Evolutionary conservation across 2,888 invertebrate genomes (phyloP).

Genomic region (Scaptomyza flava): DNA sequence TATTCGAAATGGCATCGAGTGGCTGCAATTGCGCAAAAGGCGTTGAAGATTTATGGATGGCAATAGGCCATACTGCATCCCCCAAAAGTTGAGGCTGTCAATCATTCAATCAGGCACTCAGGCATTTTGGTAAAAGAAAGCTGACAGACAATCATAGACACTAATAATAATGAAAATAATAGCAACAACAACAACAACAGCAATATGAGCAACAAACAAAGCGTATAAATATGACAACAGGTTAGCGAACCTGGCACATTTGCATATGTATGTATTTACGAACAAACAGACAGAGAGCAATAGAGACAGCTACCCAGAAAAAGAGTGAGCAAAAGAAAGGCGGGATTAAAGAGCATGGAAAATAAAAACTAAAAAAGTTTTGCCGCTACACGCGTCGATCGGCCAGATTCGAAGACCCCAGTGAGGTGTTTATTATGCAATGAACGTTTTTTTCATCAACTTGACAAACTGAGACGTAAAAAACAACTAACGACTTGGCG

Average conservation of each 20-base stretch:
- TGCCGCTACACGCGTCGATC: constrained; percentile 65
- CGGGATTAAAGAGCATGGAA: constrained; percentile 24
- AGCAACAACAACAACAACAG: constrained; percentile 16
- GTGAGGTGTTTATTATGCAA: constrained; percentile 83
- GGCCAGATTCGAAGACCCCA: constrained; percentile 39
- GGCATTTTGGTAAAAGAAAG: constrained; percentile 67
- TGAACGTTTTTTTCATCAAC: constrained; percentile 78
- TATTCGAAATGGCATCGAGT: constrained; percentile 27
- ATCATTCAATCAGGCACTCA: constrained; percentile 51
- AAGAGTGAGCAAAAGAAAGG: constrained; percentile 14
- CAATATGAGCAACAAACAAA: constrained; percentile 47
- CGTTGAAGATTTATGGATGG: constrained; percentile 53
- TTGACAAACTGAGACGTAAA: constrained; percentile 73
- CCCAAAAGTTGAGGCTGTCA: constrained; percentile 31
- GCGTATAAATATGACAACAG: constrained; percentile 76
- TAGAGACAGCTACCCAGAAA: constrained; percentile 32
- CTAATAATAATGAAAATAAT: constrained; percentile 62
- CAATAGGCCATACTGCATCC: constrained; percentile 29
- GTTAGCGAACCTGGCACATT: constrained; percentile 74
- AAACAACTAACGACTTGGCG: constrained; percentile 57
- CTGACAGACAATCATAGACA: constrained; percentile 70
- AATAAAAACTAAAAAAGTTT: constrained; percentile 23
- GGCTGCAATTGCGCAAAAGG: constrained; percentile 62
- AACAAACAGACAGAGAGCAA: constrained; percentile 4
- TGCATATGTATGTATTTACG: constrained; percentile 38